These are phyloP conservation scores for Psammodynastes pulverulentus DNA, from an alignment of 2,113 vertebrate genomes.

Conservation along the genomic window DNA sequence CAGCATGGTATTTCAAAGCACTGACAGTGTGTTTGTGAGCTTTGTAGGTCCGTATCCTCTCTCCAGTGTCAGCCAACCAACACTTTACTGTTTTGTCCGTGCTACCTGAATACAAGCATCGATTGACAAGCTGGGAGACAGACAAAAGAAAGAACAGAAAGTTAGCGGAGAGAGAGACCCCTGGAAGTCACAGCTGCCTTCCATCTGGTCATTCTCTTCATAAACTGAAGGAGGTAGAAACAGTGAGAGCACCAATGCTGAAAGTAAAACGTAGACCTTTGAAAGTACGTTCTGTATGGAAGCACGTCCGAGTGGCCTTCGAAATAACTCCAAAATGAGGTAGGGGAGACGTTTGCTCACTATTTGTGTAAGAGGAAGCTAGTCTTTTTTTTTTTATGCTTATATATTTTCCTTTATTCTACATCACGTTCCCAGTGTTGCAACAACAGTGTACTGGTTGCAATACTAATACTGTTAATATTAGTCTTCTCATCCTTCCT, in stretches of 20 bases:
- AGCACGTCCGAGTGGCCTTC: rapidly evolving
- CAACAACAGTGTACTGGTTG: no score
- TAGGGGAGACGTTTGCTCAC: no score
- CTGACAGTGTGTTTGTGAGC: slow-evolving; percentile 78
- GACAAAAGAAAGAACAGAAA: slow-evolving; percentile 8
- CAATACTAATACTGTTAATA: no score
- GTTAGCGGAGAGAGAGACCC: rapidly evolving
- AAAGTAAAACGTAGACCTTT: not conserved
- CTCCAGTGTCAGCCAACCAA: slow-evolving; percentile 74
- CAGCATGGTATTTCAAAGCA: slow-evolving; percentile 75
- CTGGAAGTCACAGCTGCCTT: not conserved
- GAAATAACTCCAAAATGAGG: not conserved
- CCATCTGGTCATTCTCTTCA: not conserved
- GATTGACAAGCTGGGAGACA: slow-evolving; percentile 71
- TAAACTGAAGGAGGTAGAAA: not conserved
- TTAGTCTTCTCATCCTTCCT: no score
- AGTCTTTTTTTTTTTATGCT: no score
- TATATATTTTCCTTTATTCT: no score
- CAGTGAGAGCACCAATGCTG: not conserved
- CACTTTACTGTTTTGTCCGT: slow-evolving; percentile 76
- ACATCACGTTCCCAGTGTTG: no score
- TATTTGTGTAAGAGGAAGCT: not conserved
- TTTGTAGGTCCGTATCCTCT: slow-evolving; percentile 70
- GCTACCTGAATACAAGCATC: slow-evolving; percentile 75
- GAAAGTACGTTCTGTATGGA: not conserved